Evolutionary conservation across 2,888 invertebrate species (phyloP).

Genomic region (Lysandra bellargus): DNA sequence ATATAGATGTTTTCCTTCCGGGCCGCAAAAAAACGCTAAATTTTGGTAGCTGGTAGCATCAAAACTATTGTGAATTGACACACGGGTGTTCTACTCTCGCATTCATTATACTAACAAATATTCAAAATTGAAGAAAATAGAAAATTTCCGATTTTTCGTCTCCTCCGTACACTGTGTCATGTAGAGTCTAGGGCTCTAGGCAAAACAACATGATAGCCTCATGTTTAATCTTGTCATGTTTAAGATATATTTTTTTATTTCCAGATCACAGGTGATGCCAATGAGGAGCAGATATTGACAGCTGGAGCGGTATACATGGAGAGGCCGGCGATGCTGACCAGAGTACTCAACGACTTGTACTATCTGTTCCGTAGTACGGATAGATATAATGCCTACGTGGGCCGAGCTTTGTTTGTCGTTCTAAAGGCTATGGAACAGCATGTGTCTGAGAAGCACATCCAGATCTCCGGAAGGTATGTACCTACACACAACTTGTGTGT

Average conservation of each 20-base stretch:
- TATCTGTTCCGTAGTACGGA: constrained; percentile 89
- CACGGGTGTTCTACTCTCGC: too few species aligned
- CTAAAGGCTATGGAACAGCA: constrained; percentile 95
- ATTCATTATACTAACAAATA: too few species aligned
- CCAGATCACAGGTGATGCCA: constrained; percentile 94
- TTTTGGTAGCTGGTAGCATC: too few species aligned
- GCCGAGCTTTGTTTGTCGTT: constrained; percentile 88
- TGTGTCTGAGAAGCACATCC: constrained; percentile 92
- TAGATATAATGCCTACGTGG: constrained; percentile 85
- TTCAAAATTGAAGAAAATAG: too few species aligned
- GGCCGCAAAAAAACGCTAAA: too few species aligned
- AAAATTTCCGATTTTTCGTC: too few species aligned
- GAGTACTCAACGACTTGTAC: constrained; percentile 95
- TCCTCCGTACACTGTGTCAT: too few species aligned
- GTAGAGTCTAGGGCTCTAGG: too few species aligned
- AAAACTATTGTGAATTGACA: too few species aligned
- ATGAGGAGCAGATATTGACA: constrained; percentile 93
- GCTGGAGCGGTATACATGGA: constrained; percentile 92
- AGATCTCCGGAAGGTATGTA: constrained; percentile 91
- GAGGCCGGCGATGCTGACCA: constrained; percentile 88
- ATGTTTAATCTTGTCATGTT: not conserved
- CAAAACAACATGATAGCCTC: too few species aligned
- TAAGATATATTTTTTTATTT: constrained; percentile 18
- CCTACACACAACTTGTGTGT: not conserved
- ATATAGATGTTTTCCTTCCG: too few species aligned